Evolutionary conservation across 1,140 invertebrate genomes (phyloP).

Genomic region (Bombus turneri): DNA sequence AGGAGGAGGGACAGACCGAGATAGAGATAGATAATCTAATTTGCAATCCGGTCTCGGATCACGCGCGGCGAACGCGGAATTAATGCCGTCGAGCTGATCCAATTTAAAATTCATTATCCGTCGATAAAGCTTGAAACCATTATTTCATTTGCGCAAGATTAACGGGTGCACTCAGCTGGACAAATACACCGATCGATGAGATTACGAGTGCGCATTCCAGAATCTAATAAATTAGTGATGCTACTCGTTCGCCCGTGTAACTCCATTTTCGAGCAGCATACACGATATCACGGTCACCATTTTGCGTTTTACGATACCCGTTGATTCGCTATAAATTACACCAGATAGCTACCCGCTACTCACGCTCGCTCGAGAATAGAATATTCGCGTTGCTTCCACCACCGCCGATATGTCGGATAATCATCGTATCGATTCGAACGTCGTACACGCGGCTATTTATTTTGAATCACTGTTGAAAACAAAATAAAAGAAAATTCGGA

Average conservation of each 20-base stretch:
- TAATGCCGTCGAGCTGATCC: constrained; percentile 65
- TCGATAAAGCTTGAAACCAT: constrained; percentile 70
- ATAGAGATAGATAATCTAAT: constrained; percentile 60
- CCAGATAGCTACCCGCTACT: constrained; percentile 12
- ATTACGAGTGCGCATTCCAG: constrained; percentile 64
- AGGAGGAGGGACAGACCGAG: neutral
- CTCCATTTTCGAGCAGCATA: constrained; percentile 57
- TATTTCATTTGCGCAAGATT: constrained; percentile 71
- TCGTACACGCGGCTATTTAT: neutral
- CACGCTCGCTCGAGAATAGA: neutral
- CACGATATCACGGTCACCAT: constrained; percentile 47
- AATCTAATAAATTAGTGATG: constrained; percentile 74
- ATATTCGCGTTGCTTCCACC: neutral
- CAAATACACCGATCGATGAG: constrained; percentile 70
- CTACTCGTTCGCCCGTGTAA: constrained; percentile 57
- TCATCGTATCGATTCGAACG: neutral
- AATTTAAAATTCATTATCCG: constrained; percentile 73
- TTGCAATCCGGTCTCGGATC: constrained; percentile 65
- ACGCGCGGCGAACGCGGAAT: constrained; percentile 61
- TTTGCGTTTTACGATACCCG: constrained; percentile 48
- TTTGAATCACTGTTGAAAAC: neutral
- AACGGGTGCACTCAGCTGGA: constrained; percentile 67
- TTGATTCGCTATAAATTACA: constrained; percentile 51
- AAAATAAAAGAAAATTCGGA: neutral
- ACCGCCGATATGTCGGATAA: neutral